These are phyloP conservation scores for Tricholauxania praeusta DNA, from an alignment of 2,888 invertebrate species.

Conservation along the genomic window DNA sequence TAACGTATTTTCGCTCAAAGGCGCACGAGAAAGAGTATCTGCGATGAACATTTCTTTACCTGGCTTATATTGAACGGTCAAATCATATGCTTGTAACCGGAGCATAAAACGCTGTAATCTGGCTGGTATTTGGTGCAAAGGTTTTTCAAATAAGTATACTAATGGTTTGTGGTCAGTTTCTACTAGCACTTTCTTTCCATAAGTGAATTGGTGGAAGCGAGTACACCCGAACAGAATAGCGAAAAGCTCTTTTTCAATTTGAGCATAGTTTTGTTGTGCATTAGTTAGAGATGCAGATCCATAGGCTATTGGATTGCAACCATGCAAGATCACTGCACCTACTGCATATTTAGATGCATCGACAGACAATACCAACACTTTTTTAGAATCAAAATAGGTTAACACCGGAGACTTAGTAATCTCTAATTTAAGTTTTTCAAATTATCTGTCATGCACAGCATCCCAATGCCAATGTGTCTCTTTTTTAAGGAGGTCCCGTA, in stretches of 20 bases:
- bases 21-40: conserved; percentile 70
- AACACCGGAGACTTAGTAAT: conserved; percentile 32
- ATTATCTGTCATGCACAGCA: conserved; percentile 32
- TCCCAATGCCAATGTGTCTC: conserved; percentile 40
- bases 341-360: conserved; percentile 39
- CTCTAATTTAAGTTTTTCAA: conserved; percentile 37
- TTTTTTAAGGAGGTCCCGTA: conserved; percentile 39
- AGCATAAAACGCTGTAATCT: conserved; percentile 43
- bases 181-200: conserved; percentile 39
- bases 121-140: conserved; percentile 42
- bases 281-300: conserved; percentile 37
- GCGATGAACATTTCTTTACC: conserved; percentile 44
- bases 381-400: conserved; percentile 20
- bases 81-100: conserved; percentile 41
- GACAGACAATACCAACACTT: conserved; percentile 30
- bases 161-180: conserved; percentile 39
- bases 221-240: conserved; percentile 44
- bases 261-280: conserved; percentile 41
- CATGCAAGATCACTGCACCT: conserved; percentile 34
- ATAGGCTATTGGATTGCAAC: conserved; percentile 34
- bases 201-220: conserved; percentile 41
- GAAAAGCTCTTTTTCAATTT: conserved; percentile 47
- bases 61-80: conserved; percentile 42
- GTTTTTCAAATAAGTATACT: conserved; percentile 40
- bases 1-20: conserved; percentile 33